phyloP scores from a whole-genome alignment of 1,140 invertebrate genomes.

The Theocolax elegans region DNA sequence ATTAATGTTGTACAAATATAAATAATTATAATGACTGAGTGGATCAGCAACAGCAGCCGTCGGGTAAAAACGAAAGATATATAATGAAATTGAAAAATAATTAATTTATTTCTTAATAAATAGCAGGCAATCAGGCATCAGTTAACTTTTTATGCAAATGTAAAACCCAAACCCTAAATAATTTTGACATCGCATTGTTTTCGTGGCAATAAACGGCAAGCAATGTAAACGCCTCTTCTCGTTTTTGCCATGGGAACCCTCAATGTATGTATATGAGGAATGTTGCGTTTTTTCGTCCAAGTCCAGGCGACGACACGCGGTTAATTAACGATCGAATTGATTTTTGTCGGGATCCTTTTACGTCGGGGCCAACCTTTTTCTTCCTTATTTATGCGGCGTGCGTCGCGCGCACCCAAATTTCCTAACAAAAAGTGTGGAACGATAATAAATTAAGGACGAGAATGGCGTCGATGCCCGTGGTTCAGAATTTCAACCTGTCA shows the following conservation, averaged over 20 bases:
- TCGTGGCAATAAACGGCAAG: no score
- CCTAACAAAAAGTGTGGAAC: not conserved
- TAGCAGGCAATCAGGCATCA: no score
- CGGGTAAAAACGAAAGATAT: no score
- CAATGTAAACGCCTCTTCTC: not conserved
- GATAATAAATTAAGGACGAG: conserved; percentile 19
- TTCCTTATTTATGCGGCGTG: not conserved
- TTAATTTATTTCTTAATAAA: no score
- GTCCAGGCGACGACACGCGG: not conserved
- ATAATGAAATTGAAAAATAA: no score
- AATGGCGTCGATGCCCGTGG: conserved; percentile 2
- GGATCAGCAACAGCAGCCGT: no score
- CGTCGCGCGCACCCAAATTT: conserved; percentile 13
- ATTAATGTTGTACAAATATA: no score
- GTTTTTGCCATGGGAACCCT: not conserved
- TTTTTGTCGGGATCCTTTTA: not conserved
- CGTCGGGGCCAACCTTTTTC: no score
- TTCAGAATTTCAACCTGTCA: not conserved
- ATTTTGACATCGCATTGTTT: no score
- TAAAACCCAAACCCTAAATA: no score
- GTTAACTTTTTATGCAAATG: no score
- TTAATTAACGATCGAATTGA: conserved; percentile 34
- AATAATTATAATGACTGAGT: no score
- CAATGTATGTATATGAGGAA: conserved; percentile 22
- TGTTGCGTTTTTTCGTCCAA: conserved; percentile 20